A percentile compares a stretch with the other conserved stretches of the same genome.
These are phyloP conservation scores for Calcarius ornatus DNA, from an alignment of 2,113 vertebrate species.

Conservation along the genomic window DNA sequence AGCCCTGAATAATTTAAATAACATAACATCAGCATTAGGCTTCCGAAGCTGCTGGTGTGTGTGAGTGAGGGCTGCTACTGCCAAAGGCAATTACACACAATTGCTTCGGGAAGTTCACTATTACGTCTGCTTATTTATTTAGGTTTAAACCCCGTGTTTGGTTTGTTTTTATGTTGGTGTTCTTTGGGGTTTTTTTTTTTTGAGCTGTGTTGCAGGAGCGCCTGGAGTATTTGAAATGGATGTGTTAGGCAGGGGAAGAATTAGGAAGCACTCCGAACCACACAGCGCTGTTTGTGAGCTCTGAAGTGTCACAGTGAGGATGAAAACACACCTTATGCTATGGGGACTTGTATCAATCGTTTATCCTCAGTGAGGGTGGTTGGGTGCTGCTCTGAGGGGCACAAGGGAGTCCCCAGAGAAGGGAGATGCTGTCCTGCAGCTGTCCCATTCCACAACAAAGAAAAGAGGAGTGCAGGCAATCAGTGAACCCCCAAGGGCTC, in stretches of 20 bases:
- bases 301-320: accelerated
- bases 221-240: background rate
- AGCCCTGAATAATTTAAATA: background rate
- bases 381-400: too few relatives aligned
- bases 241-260: background rate
- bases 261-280: background rate
- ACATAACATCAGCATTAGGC: background rate
- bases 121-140: background rate
- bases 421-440: accelerated
- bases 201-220: background rate
- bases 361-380: accelerated
- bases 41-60: background rate
- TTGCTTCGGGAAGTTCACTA: background rate
- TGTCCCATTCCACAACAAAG: too few relatives aligned
- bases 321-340: accelerated
- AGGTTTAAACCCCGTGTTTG: background rate
- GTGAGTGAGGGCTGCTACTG: background rate
- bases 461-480: accelerated
- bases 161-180: background rate
- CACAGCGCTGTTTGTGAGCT: background rate
- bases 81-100: background rate
- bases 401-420: too few relatives aligned
- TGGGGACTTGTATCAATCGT: too few relatives aligned
- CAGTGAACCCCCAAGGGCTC: accelerated
- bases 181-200: background rate